phyloP scores from a whole-genome alignment of 2,113 vertebrate genomes.

The Ochotona princeps region DNA sequence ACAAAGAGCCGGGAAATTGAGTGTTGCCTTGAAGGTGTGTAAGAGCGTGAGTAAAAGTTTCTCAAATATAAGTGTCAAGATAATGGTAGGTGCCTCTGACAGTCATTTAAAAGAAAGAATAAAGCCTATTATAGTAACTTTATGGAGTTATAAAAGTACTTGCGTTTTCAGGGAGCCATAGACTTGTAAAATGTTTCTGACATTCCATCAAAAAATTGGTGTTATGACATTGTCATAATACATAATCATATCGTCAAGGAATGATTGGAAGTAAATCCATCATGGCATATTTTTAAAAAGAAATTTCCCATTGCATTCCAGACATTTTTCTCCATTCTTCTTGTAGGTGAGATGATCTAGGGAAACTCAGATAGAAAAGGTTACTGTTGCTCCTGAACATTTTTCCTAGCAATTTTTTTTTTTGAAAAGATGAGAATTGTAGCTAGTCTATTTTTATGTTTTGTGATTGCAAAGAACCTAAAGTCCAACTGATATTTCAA shows the following conservation, averaged over 20 bases:
- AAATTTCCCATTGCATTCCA: slow-evolving; percentile 59
- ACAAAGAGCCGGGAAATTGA: slow-evolving; percentile 46
- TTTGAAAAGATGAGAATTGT: slow-evolving; percentile 16
- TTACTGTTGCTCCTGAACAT: neutral
- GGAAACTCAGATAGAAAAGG: neutral
- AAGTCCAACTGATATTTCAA: neutral
- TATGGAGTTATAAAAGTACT: slow-evolving; percentile 71
- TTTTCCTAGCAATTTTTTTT: neutral
- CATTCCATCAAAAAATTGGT: slow-evolving; percentile 67
- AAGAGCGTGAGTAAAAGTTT: slow-evolving; percentile 56
- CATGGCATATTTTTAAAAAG: slow-evolving; percentile 53
- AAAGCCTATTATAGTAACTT: slow-evolving; percentile 71
- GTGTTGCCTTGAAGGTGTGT: slow-evolving; percentile 37
- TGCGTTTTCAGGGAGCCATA: slow-evolving; percentile 61
- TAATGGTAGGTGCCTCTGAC: slow-evolving; percentile 73
- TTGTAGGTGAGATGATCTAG: slow-evolving; percentile 9
- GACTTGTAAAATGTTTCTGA: slow-evolving; percentile 77
- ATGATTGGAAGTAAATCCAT: slow-evolving; percentile 70
- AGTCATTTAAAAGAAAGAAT: slow-evolving; percentile 71
- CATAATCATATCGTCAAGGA: slow-evolving; percentile 71
- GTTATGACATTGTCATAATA: slow-evolving; percentile 77
- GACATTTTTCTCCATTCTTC: slow-evolving; percentile 1
- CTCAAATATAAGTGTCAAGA: slow-evolving; percentile 66
- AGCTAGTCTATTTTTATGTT: neutral
- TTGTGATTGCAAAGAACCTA: neutral